Evolutionary conservation across 2,113 vertebrate species (phyloP).

Genomic region (Myrmecobius fasciatus): DNA sequence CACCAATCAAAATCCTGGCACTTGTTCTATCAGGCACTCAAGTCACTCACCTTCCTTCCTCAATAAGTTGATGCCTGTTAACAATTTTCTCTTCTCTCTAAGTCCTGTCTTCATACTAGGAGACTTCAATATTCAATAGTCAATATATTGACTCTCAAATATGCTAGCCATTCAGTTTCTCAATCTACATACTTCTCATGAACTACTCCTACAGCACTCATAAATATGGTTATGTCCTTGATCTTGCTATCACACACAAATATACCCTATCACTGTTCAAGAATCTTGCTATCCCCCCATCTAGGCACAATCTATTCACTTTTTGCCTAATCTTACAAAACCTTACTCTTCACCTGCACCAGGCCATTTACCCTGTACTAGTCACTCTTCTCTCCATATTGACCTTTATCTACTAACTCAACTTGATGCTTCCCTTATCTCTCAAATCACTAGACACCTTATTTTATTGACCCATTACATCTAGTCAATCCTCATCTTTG

Average conservation of each 20-base stretch:
- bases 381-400: background rate
- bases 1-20: background rate
- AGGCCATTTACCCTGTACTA: background rate
- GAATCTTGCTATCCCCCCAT: background rate
- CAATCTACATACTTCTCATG: background rate
- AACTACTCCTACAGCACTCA: background rate
- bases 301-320: background rate
- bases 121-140: background rate
- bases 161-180: background rate
- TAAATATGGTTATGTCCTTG: background rate
- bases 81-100: background rate
- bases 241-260: background rate
- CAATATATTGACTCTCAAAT: background rate
- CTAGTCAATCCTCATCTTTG: background rate
- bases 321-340: background rate
- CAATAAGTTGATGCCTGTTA: background rate
- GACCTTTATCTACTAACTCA: background rate
- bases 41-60: background rate
- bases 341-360: background rate
- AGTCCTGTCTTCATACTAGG: background rate
- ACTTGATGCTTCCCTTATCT: background rate
- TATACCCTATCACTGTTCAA: background rate
- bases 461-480: background rate
- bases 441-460: background rate
- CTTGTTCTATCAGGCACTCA: background rate